Percentiles rank a stretch among this genome's conserved stretches.
phyloP scores from a whole-genome alignment of 2,888 invertebrate species.

The Bellardia pandia region DNA sequence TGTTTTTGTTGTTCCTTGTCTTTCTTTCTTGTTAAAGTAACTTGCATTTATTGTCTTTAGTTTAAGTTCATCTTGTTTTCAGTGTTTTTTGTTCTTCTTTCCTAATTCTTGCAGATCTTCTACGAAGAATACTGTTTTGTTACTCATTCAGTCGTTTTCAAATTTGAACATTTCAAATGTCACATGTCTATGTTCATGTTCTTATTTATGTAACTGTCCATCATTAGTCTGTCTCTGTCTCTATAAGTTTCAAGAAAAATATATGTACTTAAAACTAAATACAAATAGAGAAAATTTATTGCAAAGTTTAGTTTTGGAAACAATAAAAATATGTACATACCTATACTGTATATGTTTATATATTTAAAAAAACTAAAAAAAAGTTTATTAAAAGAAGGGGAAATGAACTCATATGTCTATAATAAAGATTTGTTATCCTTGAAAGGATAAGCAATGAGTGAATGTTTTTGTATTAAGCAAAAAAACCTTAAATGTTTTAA shows the following conservation, averaged over 20 bases:
- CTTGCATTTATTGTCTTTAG: conserved; percentile 69
- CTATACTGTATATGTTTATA: background rate
- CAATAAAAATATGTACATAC: background rate
- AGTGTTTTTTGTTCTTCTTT: conserved; percentile 3
- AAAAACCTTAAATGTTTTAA: background rate
- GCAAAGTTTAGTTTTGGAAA: conserved; percentile 29
- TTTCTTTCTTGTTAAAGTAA: conserved; percentile 60
- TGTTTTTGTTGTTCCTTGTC: conserved; percentile 44
- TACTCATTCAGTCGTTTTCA: conserved; percentile 54
- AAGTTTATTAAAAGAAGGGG: background rate
- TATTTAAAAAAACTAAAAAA: background rate
- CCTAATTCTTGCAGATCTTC: background rate
- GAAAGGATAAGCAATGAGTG: background rate
- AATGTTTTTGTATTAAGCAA: background rate
- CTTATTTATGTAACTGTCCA: conserved; percentile 73
- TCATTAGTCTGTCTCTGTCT: conserved; percentile 70
- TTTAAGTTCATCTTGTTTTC: conserved; percentile 50
- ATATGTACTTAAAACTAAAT: conserved; percentile 52
- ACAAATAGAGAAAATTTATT: conserved; percentile 52
- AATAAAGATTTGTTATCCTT: conserved; percentile 39
- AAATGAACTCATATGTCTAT: conserved; percentile 6
- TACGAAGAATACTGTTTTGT: conserved; percentile 33
- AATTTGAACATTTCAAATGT: conserved; percentile 71
- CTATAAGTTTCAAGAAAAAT: conserved; percentile 49
- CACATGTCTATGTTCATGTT: conserved; percentile 71